Evolutionary conservation across 2,797 vertebrate species (phyloP), one percentile per base, ranked within the genome.

Genomic region (Lycodopsis pacificus): DNA sequence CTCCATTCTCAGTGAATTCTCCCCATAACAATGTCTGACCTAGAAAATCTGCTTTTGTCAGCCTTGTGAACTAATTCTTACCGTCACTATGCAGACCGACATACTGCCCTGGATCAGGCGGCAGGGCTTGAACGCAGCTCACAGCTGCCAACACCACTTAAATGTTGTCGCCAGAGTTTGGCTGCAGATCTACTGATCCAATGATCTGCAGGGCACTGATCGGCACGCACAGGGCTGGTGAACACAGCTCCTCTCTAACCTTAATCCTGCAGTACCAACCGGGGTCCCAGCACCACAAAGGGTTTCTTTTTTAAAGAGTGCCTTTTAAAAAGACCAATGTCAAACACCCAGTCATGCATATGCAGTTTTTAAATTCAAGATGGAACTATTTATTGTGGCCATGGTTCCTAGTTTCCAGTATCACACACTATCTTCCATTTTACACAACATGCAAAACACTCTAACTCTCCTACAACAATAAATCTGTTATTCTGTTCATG

Each of bases 121-220:
- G 57, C 71, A 25, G 54, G 66, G 66, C 65, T 67, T 42, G 46
- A 76, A 71, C 4, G 15, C 77, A 76, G 51, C 68, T 71, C 65
- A 48, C 54, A 75, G 86, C 76, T 92, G 88, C 84, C 91, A 91
- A 48, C 66, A 66, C 61, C 76, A 75, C 73, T 87, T 83, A 87
- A 79, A 87, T 25, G 59, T 66, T 68, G 80, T 86, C 81, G 80
- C 81, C 67, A 57, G 74, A 77, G 67, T 84, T 73, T 84, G 81
- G 75, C 88, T 54, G 56, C 65, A 76, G 83, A 73, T 76, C 87
- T 81, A 80, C 86, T 88, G 84, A 88, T 86, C 88, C 76, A 40
- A 73, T 81, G 86, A 91, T 84, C 73, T 65, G 38, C 48, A 62
- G 71, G 70, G 58, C 25, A 7, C n/a, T 13, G 70, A 67, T 84